Evolutionary conservation across 2,888 invertebrate genomes (phyloP).

Genomic region (Cantharis rufa): DNA sequence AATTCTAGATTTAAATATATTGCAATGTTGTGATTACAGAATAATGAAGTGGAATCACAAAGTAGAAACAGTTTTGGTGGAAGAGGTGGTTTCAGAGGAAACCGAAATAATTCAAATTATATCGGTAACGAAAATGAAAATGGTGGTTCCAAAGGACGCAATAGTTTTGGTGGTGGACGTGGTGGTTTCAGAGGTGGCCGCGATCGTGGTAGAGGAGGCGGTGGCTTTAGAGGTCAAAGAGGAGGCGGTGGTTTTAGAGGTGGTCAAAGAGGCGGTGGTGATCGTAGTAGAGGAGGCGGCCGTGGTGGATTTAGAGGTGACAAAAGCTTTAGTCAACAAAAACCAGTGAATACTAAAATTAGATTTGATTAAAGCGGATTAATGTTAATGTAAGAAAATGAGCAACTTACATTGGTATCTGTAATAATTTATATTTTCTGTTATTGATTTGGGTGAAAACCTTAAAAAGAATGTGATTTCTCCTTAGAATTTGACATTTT

Average conservation of each 20-base stretch:
- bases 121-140: neutral
- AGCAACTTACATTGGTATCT: neutral
- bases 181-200: too few relatives aligned
- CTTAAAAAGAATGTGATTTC: neutral
- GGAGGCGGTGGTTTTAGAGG: constrained; percentile 33
- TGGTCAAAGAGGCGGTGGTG: constrained; percentile 36
- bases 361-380: neutral
- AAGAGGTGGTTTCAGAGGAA: neutral
- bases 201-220: constrained; percentile 20
- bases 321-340: neutral
- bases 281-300: constrained; percentile 26
- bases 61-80: constrained; percentile 17
- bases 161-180: constrained; percentile 38
- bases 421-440: neutral
- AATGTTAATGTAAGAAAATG: neutral
- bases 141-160: neutral
- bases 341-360: neutral
- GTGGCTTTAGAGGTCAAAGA: constrained; percentile 38
- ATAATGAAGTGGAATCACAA: constrained; percentile 33
- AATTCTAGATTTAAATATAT: too few relatives aligned
- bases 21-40: too few relatives aligned
- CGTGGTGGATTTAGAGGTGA: constrained; percentile 38
- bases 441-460: neutral
- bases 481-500: neutral
- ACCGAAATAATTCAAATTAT: neutral